Evolutionary conservation across 1,140 invertebrate species (phyloP).

Genomic region (Eueides isabella): DNA sequence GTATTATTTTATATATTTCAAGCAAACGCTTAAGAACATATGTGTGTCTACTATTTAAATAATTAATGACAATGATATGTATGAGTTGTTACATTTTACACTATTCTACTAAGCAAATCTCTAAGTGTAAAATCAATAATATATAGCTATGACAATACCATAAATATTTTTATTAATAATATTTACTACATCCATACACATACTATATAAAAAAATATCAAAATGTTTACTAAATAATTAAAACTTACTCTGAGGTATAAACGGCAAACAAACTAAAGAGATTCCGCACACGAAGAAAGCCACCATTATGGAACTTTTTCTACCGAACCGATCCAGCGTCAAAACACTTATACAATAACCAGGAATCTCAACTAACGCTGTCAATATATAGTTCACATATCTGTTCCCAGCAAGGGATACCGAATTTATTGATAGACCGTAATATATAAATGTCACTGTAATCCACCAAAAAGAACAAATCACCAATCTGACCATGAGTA

Average conservation of each 20-base stretch:
- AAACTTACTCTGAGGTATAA: slow-evolving; percentile 61
- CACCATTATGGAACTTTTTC: slow-evolving; percentile 34
- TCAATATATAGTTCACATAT: slow-evolving; percentile 38
- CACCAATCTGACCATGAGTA: slow-evolving; percentile 77
- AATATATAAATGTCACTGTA: slow-evolving; percentile 37
- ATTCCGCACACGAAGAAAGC: slow-evolving; percentile 37
- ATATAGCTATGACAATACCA: background rate
- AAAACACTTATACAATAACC: slow-evolving; percentile 37
- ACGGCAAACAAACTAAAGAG: slow-evolving; percentile 35
- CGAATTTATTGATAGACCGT: slow-evolving; percentile 39
- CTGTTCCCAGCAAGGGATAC: slow-evolving; percentile 41
- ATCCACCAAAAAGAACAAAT: slow-evolving; percentile 43
- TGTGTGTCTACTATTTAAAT: background rate
- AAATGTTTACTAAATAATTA: too few species aligned
- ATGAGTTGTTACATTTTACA: too few species aligned
- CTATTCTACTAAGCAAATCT: too few species aligned
- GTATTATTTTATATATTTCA: too few species aligned
- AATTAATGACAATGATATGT: too few species aligned
- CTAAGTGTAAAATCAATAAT: too few species aligned
- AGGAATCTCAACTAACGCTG: slow-evolving; percentile 37
- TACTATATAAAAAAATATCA: too few species aligned
- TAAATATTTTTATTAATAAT: background rate
- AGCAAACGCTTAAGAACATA: background rate
- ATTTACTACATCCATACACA: too few species aligned
- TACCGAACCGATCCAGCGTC: slow-evolving; percentile 37